Base-by-base conservation (phyloP, 2,113 vertebrate species). In the Atherinomorus stipes region DNA sequence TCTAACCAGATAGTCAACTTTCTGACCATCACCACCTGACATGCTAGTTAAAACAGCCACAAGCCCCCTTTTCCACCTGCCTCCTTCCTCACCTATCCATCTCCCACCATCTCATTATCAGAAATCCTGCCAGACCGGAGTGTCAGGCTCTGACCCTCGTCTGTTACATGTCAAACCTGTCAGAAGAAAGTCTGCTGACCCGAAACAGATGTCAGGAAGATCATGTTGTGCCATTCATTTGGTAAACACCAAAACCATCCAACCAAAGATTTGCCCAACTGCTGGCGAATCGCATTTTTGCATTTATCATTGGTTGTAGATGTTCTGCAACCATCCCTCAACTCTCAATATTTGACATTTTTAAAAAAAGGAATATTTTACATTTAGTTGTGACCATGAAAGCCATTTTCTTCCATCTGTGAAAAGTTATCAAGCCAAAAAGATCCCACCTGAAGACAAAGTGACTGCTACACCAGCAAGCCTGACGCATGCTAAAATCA, bases 401-500 rank as follows among this genome's bases (percentile, higher is more conserved):
- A 69, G 38, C 18, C 70, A n/a, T 22, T 34, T 34, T 34, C 42
- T 26, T 60, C 74, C 78, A 62, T 80, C 75, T 74, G 78, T 45
- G 40, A 40, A 53, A 11, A 69, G 44, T 3, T 7, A 16, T 16
- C 22, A 12, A 26, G 68, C 71, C 62, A 64, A 71, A 34, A 68
- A 3, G 45, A 64, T 38, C 1, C 40, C 47, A 79, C 71, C 71
- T 79, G 87, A 22, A 74, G 74, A 80, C 54, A 45, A 49, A 63
- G 25, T 3, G 19, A 44, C 0, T 2, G 45, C 60, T 34, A 3
- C 51, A 63, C 58, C 77, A 66, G 61, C 22, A 45, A 37, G 64
- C 15, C 44, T 25, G 82, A 83, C 62, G 82, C 78, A 67, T 25
- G 56, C 62, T 42, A 25, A 62, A 68, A 80, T 52, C 54, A 50